Percentiles rank a stretch among this genome's conserved stretches.
phyloP scores from a whole-genome alignment of 2,797 vertebrate genomes.

The Siniperca undulata region DNA sequence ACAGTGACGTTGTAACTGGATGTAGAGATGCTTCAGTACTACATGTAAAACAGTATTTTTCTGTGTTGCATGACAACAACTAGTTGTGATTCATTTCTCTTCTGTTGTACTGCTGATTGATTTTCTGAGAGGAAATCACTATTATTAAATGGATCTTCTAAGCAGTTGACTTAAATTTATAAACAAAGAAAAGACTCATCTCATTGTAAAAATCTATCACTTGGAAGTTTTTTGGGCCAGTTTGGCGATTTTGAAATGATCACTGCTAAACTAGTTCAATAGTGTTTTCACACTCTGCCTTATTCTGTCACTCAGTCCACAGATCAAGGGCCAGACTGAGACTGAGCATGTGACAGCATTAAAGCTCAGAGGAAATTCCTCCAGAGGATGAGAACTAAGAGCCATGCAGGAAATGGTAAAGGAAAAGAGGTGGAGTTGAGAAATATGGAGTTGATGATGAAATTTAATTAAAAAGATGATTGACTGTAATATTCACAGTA shows the following conservation, averaged over 20 bases:
- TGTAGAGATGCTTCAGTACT: background rate
- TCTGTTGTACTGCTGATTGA: background rate
- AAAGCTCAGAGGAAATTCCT: conserved; percentile 79
- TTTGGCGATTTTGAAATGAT: conserved; percentile 30
- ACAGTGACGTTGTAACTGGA: conserved; percentile 6
- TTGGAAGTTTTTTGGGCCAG: conserved; percentile 16
- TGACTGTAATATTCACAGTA: background rate
- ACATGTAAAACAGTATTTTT: background rate
- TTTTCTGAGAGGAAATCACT: conserved; percentile 22
- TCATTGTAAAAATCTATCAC: background rate
- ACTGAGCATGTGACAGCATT: conserved; percentile 77
- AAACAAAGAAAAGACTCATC: conserved; percentile 11
- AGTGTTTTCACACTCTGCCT: conserved; percentile 53
- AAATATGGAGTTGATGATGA: conserved; percentile 27
- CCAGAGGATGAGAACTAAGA: conserved; percentile 68
- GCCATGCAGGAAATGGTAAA: conserved; percentile 38
- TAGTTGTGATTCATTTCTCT: conserved; percentile 1
- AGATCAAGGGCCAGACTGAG: conserved; percentile 69
- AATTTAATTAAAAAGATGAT: conserved; percentile 17
- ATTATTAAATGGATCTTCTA: background rate
- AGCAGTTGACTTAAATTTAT: background rate
- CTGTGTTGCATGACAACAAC: background rate
- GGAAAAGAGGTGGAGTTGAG: conserved; percentile 45
- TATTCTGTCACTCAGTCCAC: conserved; percentile 60
- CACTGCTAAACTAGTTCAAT: conserved; percentile 38